Evolutionary conservation across 2,797 vertebrate species (phyloP).

Genomic region (Morelia viridis): DNA sequence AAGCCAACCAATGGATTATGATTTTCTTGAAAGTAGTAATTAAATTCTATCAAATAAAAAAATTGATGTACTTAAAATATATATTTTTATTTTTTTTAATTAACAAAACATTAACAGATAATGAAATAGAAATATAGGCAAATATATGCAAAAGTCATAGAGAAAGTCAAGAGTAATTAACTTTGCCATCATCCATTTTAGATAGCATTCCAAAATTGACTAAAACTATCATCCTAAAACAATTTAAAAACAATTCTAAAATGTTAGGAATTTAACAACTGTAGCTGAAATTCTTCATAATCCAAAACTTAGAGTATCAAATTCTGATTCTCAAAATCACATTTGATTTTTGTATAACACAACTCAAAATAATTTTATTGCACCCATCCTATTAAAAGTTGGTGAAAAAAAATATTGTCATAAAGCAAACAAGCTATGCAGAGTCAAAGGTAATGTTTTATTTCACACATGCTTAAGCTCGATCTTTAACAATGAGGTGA

Average conservation of each 20-base stretch:
- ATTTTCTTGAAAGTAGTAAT: not conserved
- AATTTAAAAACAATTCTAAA: not conserved
- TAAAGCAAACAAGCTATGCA: not conserved
- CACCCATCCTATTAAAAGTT: not conserved
- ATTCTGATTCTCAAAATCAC: not conserved
- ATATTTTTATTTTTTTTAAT: not conserved
- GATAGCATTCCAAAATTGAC: not conserved
- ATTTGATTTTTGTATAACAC: not conserved
- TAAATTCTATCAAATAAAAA: not conserved
- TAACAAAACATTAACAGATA: not conserved
- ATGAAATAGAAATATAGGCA: not conserved
- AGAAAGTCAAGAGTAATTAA: too few relatives aligned
- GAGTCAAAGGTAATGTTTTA: conserved; percentile 21
- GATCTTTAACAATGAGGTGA: not conserved
- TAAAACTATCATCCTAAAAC: not conserved
- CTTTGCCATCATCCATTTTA: not conserved
- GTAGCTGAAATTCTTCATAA: not conserved
- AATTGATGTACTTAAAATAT: not conserved
- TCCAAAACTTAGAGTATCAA: not conserved
- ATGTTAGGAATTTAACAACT: not conserved
- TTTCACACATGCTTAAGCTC: not conserved
- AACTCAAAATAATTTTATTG: not conserved
- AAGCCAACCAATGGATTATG: not conserved
- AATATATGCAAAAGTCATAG: not conserved
- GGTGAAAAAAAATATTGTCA: not conserved